phyloP scores from a whole-genome alignment of 1,140 invertebrate species.

The Telenomus remus region DNA sequence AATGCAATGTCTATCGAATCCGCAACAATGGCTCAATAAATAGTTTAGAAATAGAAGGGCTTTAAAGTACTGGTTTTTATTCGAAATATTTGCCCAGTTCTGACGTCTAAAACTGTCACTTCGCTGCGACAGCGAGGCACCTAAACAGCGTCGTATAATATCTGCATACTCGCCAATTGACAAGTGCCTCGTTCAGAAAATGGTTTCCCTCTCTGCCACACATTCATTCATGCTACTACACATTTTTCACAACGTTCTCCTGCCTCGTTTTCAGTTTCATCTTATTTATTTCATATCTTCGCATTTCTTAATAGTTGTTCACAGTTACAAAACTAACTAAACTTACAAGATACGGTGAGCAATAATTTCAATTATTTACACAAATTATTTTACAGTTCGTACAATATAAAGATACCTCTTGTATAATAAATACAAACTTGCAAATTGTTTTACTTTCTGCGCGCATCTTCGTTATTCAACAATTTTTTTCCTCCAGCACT shows the following conservation, averaged over 20 bases:
- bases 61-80: background rate
- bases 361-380: constrained; percentile 75
- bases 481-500: constrained; percentile 38
- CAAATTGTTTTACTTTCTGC: constrained; percentile 44
- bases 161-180: constrained; percentile 45
- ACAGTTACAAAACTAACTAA: constrained; percentile 74
- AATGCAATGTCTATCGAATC: too few relatives aligned
- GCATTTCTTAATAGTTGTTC: constrained; percentile 57
- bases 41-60: too few relatives aligned
- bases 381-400: constrained; percentile 72
- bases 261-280: constrained; percentile 14
- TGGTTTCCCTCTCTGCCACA: constrained; percentile 7
- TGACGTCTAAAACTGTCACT: constrained; percentile 40
- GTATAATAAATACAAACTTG: constrained; percentile 52
- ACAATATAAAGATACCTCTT: constrained; percentile 67
- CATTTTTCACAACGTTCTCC: constrained; percentile 10
- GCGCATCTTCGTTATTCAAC: constrained; percentile 7
- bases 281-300: constrained; percentile 13
- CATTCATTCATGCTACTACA: constrained; percentile 8
- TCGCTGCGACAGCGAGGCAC: constrained; percentile 33
- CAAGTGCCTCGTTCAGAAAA: constrained; percentile 37
- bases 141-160: constrained; percentile 42
- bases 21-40: too few relatives aligned
- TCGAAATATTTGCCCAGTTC: constrained; percentile 47
- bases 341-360: constrained; percentile 74